These are phyloP conservation scores for Apis cerana DNA, from an alignment of 1,140 invertebrate species.

Conservation along the genomic window DNA sequence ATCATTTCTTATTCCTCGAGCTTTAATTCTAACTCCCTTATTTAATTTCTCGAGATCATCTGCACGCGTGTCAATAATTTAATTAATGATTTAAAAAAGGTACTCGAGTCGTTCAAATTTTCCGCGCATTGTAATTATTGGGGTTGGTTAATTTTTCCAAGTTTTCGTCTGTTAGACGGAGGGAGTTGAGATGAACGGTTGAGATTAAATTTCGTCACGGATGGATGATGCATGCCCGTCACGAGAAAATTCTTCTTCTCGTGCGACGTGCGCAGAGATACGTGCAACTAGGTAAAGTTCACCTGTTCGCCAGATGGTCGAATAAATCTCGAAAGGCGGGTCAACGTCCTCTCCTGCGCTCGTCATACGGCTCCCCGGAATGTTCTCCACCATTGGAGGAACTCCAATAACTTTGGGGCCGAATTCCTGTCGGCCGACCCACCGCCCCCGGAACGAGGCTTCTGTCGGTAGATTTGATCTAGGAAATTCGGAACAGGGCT, in stretches of 20 bases:
- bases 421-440: constrained; percentile 53
- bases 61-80: too few species aligned
- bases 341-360: constrained; percentile 53
- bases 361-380: constrained; percentile 43
- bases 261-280: background rate
- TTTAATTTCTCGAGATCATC: background rate
- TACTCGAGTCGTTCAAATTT: background rate
- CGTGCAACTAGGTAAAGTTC: constrained; percentile 47
- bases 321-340: constrained; percentile 54
- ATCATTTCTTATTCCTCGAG: background rate
- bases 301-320: constrained; percentile 22
- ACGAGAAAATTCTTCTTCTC: background rate
- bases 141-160: too few species aligned
- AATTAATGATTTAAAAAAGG: too few species aligned
- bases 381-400: constrained; percentile 43
- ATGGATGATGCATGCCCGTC: too few species aligned
- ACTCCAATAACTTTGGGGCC: constrained; percentile 61
- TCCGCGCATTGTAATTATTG: too few species aligned
- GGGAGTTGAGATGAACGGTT: too few species aligned
- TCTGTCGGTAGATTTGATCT: constrained; percentile 59
- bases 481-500: constrained; percentile 49
- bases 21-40: background rate
- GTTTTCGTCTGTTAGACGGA: too few species aligned
- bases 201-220: too few species aligned
- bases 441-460: constrained; percentile 36